A percentile compares a stretch with the other conserved stretches of the same genome.
phyloP scores from a whole-genome alignment of 2,797 vertebrate species.

The Phrynocephalus vlangalii region DNA sequence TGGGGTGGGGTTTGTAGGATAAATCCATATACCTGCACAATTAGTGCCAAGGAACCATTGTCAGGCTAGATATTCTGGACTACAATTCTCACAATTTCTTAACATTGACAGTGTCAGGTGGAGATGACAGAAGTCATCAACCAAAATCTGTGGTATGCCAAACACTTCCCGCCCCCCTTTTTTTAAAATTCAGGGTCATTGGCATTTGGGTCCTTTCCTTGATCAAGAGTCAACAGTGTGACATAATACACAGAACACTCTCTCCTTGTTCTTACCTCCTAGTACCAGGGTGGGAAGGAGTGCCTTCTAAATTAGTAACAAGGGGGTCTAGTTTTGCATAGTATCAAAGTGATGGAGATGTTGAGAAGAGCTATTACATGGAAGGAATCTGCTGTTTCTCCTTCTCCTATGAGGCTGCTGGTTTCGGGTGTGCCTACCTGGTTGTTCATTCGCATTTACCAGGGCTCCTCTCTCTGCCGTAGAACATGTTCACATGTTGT shows the following conservation, averaged over 20 bases:
- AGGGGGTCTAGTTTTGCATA: conserved; percentile 2
- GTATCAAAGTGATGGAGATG: conserved; percentile 13
- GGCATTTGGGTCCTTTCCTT: neutral
- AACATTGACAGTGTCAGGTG: no score
- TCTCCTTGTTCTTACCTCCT: conserved; percentile 19
- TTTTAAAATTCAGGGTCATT: neutral
- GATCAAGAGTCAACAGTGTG: neutral
- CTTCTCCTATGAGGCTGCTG: conserved; percentile 21
- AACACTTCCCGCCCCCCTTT: no score
- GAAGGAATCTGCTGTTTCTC: conserved; percentile 32
- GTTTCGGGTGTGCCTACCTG: neutral
- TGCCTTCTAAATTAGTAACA: conserved; percentile 21
- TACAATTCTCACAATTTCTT: no score
- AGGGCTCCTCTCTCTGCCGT: neutral
- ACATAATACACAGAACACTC: neutral
- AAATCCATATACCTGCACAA: no score
- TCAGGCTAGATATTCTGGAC: no score
- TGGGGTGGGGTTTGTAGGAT: no score
- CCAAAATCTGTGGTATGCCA: no score
- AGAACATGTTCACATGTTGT: conserved; percentile 44
- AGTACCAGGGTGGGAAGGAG: conserved; percentile 40
- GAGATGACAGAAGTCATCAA: no score
- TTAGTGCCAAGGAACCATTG: no score
- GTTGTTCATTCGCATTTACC: conserved; percentile 20
- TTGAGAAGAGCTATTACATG: conserved; percentile 29